phyloP scores from a whole-genome alignment of 2,888 invertebrate genomes.

The Andrena haemorrhoa region DNA sequence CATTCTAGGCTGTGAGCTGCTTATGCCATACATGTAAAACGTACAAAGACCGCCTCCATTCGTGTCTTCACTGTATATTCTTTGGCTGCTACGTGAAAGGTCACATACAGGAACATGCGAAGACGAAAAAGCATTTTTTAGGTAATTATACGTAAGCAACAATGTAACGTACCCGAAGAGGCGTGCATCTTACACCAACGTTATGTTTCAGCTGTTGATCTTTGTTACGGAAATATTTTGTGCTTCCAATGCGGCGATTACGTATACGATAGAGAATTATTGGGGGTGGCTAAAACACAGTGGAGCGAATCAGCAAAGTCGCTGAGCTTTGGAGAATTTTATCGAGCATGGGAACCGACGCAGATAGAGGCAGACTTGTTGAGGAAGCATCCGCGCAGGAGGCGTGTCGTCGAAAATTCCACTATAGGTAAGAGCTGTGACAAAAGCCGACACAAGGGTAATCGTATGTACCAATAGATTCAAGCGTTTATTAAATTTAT shows the following conservation, averaged over 20 bases:
- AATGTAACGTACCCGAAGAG: neutral
- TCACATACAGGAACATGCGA: conserved; percentile 95
- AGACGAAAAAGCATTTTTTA: conserved; percentile 92
- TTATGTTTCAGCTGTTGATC: conserved; percentile 89
- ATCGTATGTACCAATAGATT: neutral
- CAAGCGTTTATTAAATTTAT: conserved; percentile 9
- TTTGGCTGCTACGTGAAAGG: conserved; percentile 94
- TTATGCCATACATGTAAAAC: conserved; percentile 93
- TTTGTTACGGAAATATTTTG: conserved; percentile 94
- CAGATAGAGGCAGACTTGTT: conserved; percentile 91
- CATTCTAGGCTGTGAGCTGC: conserved; percentile 90
- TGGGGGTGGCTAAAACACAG: conserved; percentile 82
- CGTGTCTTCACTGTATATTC: conserved; percentile 96
- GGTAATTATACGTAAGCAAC: conserved; percentile 82
- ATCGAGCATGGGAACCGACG: conserved; percentile 91
- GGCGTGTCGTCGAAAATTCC: conserved; percentile 92
- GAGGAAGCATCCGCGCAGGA: conserved; percentile 90
- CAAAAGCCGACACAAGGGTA: neutral
- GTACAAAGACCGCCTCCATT: conserved; percentile 92
- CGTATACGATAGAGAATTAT: conserved; percentile 92
- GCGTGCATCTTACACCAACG: neutral
- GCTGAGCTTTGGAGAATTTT: conserved; percentile 83
- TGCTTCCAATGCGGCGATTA: conserved; percentile 97
- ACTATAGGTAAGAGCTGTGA: conserved; percentile 88
- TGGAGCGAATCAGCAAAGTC: conserved; percentile 84